A percentile compares a stretch with the other conserved stretches of the same genome.
phyloP scores from a whole-genome alignment of 1,140 invertebrate species.

The Drosophila pruinosa region DNA sequence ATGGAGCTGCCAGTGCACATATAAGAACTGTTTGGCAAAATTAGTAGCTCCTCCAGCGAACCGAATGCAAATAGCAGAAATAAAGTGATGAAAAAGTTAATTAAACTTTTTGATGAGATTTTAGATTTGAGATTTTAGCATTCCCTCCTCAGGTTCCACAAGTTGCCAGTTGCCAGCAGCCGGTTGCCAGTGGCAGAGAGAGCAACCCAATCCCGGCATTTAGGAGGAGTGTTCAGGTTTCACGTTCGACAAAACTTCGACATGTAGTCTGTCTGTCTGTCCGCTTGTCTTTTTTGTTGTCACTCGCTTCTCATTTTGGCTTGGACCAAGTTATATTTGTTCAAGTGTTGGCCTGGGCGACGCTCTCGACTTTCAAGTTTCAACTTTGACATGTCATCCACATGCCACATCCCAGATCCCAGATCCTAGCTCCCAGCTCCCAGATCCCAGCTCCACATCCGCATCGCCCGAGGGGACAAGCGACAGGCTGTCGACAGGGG shows the following conservation, averaged over 20 bases:
- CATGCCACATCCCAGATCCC: too few species aligned
- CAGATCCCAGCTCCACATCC: too few species aligned
- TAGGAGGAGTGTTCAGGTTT: conserved; percentile 2
- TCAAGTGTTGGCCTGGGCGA: conserved; percentile 17
- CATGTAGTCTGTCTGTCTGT: conserved; percentile 15
- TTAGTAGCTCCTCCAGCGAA: conserved; percentile 39
- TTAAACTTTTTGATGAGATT: conserved; percentile 81
- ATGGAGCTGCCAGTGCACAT: background rate
- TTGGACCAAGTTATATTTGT: conserved; percentile 23
- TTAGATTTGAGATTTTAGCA: conserved; percentile 54
- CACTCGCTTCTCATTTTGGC: background rate
- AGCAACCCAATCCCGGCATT: background rate
- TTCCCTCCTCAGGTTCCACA: background rate
- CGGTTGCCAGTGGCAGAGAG: too few species aligned
- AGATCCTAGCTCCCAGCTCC: too few species aligned
- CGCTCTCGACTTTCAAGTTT: conserved; percentile 26
- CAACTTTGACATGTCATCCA: conserved; percentile 42
- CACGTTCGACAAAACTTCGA: conserved; percentile 36
- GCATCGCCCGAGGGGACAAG: too few species aligned
- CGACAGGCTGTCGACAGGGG: background rate
- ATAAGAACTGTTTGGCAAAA: conserved; percentile 15
- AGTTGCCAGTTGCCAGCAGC: background rate
- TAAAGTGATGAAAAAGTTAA: conserved; percentile 81
- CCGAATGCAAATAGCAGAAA: conserved; percentile 67
- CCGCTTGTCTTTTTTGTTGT: background rate